Percentiles rank a stretch among this genome's conserved stretches.
phyloP scores from a whole-genome alignment of 2,888 invertebrate species.

The Rhynchonema sp. region DNA sequence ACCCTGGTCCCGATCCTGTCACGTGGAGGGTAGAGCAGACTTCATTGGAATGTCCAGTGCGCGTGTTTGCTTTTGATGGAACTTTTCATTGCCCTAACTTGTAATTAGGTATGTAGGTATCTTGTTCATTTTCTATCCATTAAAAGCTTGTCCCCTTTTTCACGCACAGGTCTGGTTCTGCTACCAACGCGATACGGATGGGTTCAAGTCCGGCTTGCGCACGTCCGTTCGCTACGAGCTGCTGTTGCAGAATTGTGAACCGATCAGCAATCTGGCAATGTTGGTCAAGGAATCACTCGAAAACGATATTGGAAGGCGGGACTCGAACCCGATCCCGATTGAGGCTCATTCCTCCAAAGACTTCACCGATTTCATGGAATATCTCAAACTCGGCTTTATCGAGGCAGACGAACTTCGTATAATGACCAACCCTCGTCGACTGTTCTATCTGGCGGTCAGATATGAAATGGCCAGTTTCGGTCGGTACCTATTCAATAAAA shows the following conservation, averaged over 20 bases:
- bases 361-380: not conserved
- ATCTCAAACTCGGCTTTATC: not conserved
- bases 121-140: too few relatives aligned
- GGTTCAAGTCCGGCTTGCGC: not conserved
- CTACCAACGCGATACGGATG: not conserved
- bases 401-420: not conserved
- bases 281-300: not conserved
- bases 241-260: not conserved
- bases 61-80: too few relatives aligned
- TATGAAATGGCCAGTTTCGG: not conserved
- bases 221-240: not conserved
- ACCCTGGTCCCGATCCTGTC: too few relatives aligned
- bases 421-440: not conserved
- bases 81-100: too few relatives aligned
- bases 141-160: too few relatives aligned
- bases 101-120: too few relatives aligned
- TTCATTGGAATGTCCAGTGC: too few relatives aligned
- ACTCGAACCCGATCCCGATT: not conserved
- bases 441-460: not conserved
- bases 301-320: not conserved
- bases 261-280: not conserved
- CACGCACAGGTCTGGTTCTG: not conserved
- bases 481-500: not conserved
- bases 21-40: too few relatives aligned
- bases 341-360: not conserved